Base-by-base conservation (phyloP, 2,113 vertebrate genomes). In the Hippotragus niger region DNA sequence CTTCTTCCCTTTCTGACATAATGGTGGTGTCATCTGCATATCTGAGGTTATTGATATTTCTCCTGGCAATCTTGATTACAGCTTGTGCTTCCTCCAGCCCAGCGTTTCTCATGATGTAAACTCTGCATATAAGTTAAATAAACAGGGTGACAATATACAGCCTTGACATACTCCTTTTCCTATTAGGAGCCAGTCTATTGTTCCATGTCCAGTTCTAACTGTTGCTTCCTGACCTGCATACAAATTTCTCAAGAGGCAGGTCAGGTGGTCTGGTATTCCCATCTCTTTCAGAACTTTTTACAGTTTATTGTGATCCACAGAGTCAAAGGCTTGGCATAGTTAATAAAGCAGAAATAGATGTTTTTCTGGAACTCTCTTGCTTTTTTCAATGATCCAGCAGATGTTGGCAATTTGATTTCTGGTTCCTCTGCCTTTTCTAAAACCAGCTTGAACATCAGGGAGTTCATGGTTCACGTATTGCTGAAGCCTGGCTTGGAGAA, bases 331-430 rank as follows among this genome's bases (percentile, higher is more conserved):
- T 71, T 71, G 33, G 33, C 64, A 36, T 71, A 36, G 64, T 71
- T 9, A 36, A 6, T 21, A 71, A 36, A 21, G n/a, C n/a, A 36
- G 64, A 11, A 36, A 36, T 71, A 21, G 64, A 71, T 11, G 4
- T 36, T 21, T 71, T 71, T 36, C 17, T 71, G n/a, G n/a, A 36
- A 71, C 64, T 36, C n/a, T 71, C 9, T 36, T 71, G n/a, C n/a
- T 36, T 11, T 71, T 71, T 36, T 11, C 1, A 5, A 5, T 36
- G 64, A 36, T 71, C n/a, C 9, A 71, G 4, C 0, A 0, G 17
- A 36, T 71, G n/a, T 71, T 71, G n/a, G 64, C 9, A 23, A 71
- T 71, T 36, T 71, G 64, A 36, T 71, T 9, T 71, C 19, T 71
- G 17, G n/a, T 21, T 36, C n/a, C 64, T 71, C 64, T 71, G 4